phyloP scores from a whole-genome alignment of 2,888 invertebrate genomes.

The Tipula unca region DNA sequence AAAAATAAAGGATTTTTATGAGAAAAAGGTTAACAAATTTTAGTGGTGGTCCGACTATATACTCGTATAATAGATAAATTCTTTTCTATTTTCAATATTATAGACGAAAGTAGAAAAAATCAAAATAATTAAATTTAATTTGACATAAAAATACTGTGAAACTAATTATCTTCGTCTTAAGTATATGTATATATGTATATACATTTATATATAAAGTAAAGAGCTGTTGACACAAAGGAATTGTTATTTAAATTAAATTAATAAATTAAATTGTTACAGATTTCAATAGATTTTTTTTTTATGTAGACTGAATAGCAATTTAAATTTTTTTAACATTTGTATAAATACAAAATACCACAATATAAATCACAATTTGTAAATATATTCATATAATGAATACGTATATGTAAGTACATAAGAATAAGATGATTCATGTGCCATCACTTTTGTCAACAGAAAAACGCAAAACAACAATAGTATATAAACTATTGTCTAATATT shows the following conservation, averaged over 20 bases:
- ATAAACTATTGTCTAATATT: not conserved
- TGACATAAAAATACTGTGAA: constrained; percentile 14
- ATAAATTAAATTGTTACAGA: constrained; percentile 8
- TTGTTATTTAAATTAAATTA: constrained; percentile 14
- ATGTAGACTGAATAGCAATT: not conserved
- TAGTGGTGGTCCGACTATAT: not conserved
- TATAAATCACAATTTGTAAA: not conserved
- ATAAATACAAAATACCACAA: not conserved
- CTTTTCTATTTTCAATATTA: not conserved
- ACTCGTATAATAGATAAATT: not conserved
- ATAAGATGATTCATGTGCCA: not conserved
- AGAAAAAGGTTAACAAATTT: not conserved
- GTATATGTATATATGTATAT: not conserved
- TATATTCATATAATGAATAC: not conserved
- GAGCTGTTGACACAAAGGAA: not conserved
- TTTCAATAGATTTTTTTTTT: not conserved
- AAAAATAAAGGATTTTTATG: not conserved
- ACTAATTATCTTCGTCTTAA: not conserved
- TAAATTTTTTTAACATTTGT: not conserved
- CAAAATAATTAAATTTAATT: not conserved
- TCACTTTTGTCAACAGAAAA: not conserved
- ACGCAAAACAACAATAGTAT: not conserved
- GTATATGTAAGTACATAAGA: too few relatives aligned
- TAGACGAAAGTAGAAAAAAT: not conserved
- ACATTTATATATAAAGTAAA: not conserved